Evolutionary conservation across 2,797 vertebrate species (phyloP).

Genomic region (Catharus ustulatus): DNA sequence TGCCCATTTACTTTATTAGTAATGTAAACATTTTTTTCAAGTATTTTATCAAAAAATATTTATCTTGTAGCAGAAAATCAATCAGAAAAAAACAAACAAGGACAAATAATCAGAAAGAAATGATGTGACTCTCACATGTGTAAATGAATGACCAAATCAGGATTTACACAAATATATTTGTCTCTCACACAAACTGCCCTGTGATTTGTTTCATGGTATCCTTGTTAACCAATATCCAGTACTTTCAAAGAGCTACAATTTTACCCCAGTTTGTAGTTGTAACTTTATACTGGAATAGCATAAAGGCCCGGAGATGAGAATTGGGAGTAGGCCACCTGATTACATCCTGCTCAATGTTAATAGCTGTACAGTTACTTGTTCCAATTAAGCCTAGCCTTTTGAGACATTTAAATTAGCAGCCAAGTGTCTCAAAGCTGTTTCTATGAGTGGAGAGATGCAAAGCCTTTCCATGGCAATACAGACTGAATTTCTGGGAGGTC

Average conservation of each 20-base stretch:
- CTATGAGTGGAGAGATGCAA: neutral
- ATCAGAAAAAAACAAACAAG: neutral
- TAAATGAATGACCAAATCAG: neutral
- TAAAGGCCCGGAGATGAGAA: neutral
- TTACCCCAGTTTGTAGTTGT: neutral
- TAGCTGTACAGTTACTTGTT: neutral
- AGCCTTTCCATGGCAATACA: neutral
- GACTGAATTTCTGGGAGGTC: neutral
- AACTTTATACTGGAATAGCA: neutral
- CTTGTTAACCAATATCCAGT: neutral
- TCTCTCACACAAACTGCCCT: neutral
- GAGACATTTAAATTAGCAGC: neutral
- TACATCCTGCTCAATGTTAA: neutral
- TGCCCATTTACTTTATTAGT: neutral
- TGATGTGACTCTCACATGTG: neutral
- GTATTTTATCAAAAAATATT: neutral
- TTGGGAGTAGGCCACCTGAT: neutral
- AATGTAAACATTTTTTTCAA: neutral
- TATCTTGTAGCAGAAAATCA: neutral
- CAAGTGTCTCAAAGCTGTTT: neutral
- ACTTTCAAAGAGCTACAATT: neutral
- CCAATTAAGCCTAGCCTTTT: neutral
- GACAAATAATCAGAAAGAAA: neutral
- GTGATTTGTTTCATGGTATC: neutral
- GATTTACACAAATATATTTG: neutral